Conservation (phyloP, 1,140 invertebrate genomes). For the Drosophila funebris region DNA sequence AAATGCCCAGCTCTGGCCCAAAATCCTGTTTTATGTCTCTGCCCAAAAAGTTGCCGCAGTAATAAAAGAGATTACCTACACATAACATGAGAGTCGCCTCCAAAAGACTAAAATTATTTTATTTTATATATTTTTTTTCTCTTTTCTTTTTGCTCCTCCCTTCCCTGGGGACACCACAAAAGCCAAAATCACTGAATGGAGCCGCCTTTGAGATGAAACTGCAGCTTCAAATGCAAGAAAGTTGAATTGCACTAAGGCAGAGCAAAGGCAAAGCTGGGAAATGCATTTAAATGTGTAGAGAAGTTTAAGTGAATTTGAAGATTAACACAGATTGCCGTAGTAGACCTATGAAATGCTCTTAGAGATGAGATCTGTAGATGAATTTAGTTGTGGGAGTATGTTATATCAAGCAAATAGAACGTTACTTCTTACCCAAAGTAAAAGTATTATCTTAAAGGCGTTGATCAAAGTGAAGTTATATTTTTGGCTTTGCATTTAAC, state of each 20-base stretch:
- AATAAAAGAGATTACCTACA: conserved; percentile 80
- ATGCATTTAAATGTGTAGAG: conserved; percentile 27
- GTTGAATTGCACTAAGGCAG: neutral
- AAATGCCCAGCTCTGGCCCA: conserved; percentile 41
- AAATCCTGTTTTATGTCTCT: conserved; percentile 73
- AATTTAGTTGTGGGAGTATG: no score
- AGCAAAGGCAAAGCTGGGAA: neutral
- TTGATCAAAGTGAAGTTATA: no score
- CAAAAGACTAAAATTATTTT: conserved; percentile 53
- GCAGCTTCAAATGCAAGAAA: conserved; percentile 31
- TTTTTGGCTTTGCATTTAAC: no score
- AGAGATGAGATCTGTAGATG: no score
- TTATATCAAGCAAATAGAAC: no score
- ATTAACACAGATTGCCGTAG: no score
- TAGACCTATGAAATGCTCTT: no score
- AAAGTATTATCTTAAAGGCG: no score
- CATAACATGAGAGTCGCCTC: conserved; percentile 66
- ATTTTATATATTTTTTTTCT: conserved; percentile 7
- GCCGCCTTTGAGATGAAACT: conserved; percentile 20
- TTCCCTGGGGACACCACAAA: conserved; percentile 19
- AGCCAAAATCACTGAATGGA: conserved; percentile 33
- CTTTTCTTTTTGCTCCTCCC: neutral
- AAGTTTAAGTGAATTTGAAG: neutral
- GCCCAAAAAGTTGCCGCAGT: conserved; percentile 75
- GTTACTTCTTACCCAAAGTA: no score